Evolutionary conservation across 2,113 vertebrate genomes (phyloP).

Genomic region (Psilopsiagon aurifrons): DNA sequence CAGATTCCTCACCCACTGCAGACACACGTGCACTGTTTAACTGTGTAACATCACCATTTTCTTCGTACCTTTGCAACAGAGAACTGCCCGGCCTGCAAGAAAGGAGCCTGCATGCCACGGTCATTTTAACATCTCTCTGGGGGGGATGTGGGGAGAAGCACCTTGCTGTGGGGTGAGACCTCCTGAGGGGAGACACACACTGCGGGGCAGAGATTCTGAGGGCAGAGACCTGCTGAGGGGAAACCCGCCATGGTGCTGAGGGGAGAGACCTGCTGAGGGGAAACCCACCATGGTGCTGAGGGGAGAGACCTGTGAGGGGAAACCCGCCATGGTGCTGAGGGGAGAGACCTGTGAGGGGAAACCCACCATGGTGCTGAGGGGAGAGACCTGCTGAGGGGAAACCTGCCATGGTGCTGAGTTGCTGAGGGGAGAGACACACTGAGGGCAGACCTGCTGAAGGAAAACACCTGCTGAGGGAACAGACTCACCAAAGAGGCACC

Average conservation of each 20-base stretch:
- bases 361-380: background rate
- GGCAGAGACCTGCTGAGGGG: background rate
- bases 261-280: too few species aligned
- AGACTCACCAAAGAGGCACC: background rate
- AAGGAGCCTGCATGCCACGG: background rate
- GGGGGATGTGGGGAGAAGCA: background rate
- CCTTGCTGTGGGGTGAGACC: background rate
- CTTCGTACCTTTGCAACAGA: background rate
- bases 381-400: background rate
- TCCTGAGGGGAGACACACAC: background rate
- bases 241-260: background rate
- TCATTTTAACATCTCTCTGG: background rate
- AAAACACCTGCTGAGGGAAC: background rate
- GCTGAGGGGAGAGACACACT: background rate
- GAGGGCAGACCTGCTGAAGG: too few species aligned
- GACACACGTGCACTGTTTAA: background rate
- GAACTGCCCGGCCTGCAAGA: background rate
- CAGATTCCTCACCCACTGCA: background rate
- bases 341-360: background rate
- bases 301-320: background rate
- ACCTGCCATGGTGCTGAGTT: background rate
- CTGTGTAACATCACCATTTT: background rate
- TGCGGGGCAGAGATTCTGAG: background rate
- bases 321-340: background rate
- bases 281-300: background rate